A percentile compares a stretch with the other conserved stretches of the same genome.
These are phyloP conservation scores for Amblyraja radiata DNA, from an alignment of 2,797 vertebrate genomes.

Conservation along the genomic window DNA sequence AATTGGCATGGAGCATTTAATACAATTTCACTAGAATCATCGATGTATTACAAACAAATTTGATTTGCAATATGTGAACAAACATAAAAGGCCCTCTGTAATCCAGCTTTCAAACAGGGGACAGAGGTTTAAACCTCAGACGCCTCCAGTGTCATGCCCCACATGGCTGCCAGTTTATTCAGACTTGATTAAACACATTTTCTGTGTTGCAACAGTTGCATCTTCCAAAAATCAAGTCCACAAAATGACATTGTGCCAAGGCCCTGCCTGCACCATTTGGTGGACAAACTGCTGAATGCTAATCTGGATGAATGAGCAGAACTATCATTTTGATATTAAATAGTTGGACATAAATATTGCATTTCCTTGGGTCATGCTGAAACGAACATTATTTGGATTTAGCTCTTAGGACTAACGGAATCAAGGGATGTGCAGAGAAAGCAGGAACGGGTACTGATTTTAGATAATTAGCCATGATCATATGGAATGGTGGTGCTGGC, in stretches of 20 bases:
- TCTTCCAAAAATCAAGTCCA: neutral
- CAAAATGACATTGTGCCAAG: neutral
- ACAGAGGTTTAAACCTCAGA: neutral
- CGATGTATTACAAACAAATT: neutral
- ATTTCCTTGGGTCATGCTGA: neutral
- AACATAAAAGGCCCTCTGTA: constrained; percentile 17
- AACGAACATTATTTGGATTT: neutral
- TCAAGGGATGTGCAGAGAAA: no score
- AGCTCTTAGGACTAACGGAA: no score
- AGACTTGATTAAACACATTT: neutral
- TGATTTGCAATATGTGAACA: constrained; percentile 13
- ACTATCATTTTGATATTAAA: neutral
- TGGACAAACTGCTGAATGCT: neutral
- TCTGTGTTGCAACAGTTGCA: neutral
- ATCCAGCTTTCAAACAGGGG: neutral
- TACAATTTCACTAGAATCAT: constrained; percentile 7
- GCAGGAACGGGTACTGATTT: no score
- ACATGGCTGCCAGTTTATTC: constrained; percentile 21
- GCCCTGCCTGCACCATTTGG: neutral
- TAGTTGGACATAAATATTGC: neutral
- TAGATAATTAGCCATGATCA: no score
- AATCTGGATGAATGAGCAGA: neutral
- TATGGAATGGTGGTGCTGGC: no score
- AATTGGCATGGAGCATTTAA: constrained; percentile 3
- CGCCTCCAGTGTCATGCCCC: constrained; percentile 18